These are phyloP conservation scores for Micronisus gabar DNA, from an alignment of 2,113 vertebrate species.

Conservation along the genomic window DNA sequence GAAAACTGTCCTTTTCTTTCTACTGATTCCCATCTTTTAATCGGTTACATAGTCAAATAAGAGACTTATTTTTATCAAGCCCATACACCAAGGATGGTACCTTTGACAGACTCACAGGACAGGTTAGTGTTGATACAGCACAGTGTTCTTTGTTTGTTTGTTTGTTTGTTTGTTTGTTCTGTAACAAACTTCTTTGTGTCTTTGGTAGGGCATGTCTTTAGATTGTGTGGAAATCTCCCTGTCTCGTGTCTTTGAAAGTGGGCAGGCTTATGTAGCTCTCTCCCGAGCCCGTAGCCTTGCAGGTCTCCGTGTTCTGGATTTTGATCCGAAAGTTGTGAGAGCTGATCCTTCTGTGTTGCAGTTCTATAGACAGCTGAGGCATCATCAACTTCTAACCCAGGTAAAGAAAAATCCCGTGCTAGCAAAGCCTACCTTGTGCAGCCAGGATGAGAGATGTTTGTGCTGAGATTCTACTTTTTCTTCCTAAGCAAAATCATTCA, in stretches of 20 bases:
- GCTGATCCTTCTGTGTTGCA: slow-evolving; percentile 85
- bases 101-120: background rate
- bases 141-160: background rate
- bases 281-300: slow-evolving; percentile 88
- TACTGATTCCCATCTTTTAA: background rate
- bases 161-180: background rate
- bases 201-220: slow-evolving; percentile 85
- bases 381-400: slow-evolving; percentile 1
- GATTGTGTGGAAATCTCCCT: slow-evolving; percentile 93
- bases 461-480: background rate
- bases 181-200: background rate
- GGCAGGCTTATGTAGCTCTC: slow-evolving; percentile 94
- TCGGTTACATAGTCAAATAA: background rate
- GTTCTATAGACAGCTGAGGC: slow-evolving; percentile 82
- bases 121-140: background rate
- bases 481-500: background rate
- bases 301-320: slow-evolving; percentile 92
- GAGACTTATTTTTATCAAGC: background rate
- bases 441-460: background rate
- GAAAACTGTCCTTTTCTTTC: background rate
- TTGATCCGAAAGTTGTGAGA: slow-evolving; percentile 85
- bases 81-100: background rate
- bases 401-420: background rate
- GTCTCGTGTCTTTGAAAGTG: slow-evolving; percentile 91
- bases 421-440: background rate